A percentile compares a stretch with the other conserved stretches of the same genome.
Evolutionary conservation across 2,113 vertebrate species (phyloP).

Genomic region (Prionailurus bengalensis): DNA sequence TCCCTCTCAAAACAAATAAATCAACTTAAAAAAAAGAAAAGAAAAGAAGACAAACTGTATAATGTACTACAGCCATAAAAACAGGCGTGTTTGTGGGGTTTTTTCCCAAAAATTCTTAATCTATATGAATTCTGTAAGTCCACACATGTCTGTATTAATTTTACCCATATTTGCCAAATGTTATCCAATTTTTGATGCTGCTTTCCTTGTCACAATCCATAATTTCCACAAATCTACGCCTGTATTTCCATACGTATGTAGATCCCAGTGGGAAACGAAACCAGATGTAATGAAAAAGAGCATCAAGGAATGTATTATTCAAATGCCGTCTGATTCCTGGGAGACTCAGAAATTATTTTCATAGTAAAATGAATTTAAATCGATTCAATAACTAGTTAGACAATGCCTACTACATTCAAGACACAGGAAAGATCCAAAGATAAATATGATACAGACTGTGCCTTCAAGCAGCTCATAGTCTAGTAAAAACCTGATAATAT

Average conservation of each 20-base stretch:
- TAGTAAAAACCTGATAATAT: neutral
- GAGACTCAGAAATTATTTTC: constrained; percentile 40
- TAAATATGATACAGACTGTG: neutral
- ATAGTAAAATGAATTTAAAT: constrained; percentile 37
- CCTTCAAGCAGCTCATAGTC: neutral
- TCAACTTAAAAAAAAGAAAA: too few relatives aligned
- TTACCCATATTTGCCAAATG: constrained; percentile 17
- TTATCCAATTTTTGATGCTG: neutral
- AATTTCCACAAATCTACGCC: neutral
- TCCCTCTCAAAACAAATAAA: too few relatives aligned
- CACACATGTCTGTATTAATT: neutral
- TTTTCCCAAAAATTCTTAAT: neutral
- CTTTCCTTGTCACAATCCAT: neutral
- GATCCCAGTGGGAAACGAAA: neutral
- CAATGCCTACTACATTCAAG: neutral
- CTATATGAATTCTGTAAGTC: neutral
- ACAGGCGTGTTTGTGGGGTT: neutral
- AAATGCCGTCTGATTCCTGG: neutral
- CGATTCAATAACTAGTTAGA: neutral
- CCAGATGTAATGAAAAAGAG: neutral
- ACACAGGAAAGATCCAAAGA: neutral
- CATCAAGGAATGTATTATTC: neutral
- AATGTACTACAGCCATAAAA: constrained; percentile 6
- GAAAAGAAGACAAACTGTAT: neutral
- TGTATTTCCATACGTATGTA: neutral